Evolutionary conservation across 2,113 vertebrate genomes (phyloP).

Genomic region (Nothoprocta pentlandii): DNA sequence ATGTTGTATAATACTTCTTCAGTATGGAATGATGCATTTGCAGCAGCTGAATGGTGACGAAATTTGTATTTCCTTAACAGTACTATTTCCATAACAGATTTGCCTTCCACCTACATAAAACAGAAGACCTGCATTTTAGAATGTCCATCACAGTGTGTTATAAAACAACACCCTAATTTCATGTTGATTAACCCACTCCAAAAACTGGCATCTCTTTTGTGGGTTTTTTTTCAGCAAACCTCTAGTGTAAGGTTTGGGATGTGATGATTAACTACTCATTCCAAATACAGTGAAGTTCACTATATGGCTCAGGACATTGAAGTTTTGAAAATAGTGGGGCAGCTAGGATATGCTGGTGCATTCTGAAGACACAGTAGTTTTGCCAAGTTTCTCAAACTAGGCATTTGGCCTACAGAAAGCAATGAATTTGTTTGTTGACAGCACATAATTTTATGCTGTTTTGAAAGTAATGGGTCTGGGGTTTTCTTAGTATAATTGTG

Average conservation of each 20-base stretch:
- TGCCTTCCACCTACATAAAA: not conserved
- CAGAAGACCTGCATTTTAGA: not conserved
- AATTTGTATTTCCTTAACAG: not conserved
- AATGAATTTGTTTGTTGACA: not conserved
- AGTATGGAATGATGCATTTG: not conserved
- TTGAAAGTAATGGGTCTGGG: not conserved
- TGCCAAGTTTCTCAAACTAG: not conserved
- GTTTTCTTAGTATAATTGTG: conserved; percentile 24
- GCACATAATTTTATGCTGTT: not conserved
- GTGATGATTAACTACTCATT: not conserved
- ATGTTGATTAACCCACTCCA: not conserved
- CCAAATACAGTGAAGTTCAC: not conserved
- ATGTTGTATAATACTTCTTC: not conserved
- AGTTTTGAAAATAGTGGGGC: not conserved
- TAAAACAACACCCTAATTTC: not conserved
- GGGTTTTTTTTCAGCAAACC: not conserved
- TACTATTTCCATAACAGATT: not conserved
- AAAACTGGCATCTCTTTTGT: not conserved
- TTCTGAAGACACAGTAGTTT: not conserved
- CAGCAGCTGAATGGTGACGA: not conserved
- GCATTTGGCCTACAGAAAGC: not conserved
- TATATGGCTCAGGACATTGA: not conserved
- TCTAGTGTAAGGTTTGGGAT: not conserved
- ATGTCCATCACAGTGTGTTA: not conserved
- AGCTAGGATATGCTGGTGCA: not conserved